phyloP scores from a whole-genome alignment of 2,888 invertebrate genomes.

The Drosophila incognita region DNA sequence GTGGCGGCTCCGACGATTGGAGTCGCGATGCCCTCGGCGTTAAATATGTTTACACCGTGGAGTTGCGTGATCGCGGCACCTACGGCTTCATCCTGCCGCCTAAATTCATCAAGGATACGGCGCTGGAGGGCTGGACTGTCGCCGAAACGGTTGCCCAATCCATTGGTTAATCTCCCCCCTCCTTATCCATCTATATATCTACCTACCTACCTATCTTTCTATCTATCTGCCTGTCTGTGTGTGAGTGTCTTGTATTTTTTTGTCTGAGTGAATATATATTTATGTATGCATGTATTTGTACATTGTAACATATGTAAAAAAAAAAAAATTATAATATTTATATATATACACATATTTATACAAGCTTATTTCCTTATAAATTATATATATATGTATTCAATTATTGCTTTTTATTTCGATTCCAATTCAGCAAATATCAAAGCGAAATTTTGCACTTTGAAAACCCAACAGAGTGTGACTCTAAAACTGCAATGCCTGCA shows the following conservation, averaged over 20 bases:
- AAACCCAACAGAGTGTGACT: neutral
- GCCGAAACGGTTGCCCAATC: slow-evolving; percentile 81
- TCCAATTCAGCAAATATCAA: neutral
- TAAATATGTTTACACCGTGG: slow-evolving; percentile 83
- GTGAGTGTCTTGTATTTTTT: neutral
- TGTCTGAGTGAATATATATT: slow-evolving; percentile 39
- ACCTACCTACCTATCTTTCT: slow-evolving; percentile 3
- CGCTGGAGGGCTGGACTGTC: slow-evolving; percentile 79
- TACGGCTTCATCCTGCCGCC: slow-evolving; percentile 82
- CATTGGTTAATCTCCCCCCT: slow-evolving; percentile 38
- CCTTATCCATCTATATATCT: slow-evolving; percentile 1
- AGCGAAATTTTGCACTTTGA: neutral
- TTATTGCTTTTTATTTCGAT: slow-evolving; percentile 1
- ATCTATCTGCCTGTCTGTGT: slow-evolving; percentile 4
- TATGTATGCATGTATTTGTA: slow-evolving; percentile 48
- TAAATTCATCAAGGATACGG: slow-evolving; percentile 78
- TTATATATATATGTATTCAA: slow-evolving; percentile 3
- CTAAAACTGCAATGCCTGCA: neutral
- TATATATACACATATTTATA: neutral
- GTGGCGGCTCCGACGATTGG: slow-evolving; percentile 85
- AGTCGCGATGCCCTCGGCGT: slow-evolving; percentile 72
- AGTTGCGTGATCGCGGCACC: slow-evolving; percentile 82
- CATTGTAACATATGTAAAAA: slow-evolving; percentile 55
- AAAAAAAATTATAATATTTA: neutral
- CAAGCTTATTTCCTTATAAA: slow-evolving; percentile 12